Evolutionary conservation across 1,140 invertebrate genomes (phyloP), one percentile per base, ranked within the genome.

Genomic region (Drosophila kanapiae): DNA sequence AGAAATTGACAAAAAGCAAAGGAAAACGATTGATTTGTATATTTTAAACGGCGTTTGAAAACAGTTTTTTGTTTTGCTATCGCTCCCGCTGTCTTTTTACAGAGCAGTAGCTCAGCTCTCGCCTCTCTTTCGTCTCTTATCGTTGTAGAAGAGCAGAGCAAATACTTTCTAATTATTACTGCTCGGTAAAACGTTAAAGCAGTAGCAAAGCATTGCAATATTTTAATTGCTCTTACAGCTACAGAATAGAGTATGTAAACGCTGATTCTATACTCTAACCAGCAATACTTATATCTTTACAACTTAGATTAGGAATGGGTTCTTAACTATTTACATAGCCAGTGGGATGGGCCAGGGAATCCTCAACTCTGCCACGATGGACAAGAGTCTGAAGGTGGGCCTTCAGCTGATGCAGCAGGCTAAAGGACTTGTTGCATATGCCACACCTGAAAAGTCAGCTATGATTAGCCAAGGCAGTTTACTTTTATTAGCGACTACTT

Each of bases 341-440:
- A 14, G 56, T 11, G 13, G 64, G 11, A 31, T 37, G 67, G 33
- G 65, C 43, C 42, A 54, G 18, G 1, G 51, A 18, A 18, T 83
- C 68, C 42, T 82, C 78, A 53, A 68, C 71, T 57, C 75, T 92
- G 49, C 67, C 88, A 31, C 56, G 78, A 56, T 92, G 91, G 7
- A 75, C 82, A 10, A 92, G 43, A 10, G 91, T 92, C 45, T 82
- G 82, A n/a, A 91, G 57, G 40, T 92, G 91, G 4, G 91, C 88
- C 40, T 92, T 92, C 1, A 92, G 40, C 56, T 92, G 91, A 60
- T 92, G 91, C 33, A 78, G 54, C 31, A 92, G 56, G 1, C 85
- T 81, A 14, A 92, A 92, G 4, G 85, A 84, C 45, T 92, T 92
- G 3, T 69, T 74, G 45, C 91, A 92, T 31, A 85, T 74, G 31